Conservation (phyloP, 2,888 invertebrate genomes). For the Ochlodes sylvanus region DNA sequence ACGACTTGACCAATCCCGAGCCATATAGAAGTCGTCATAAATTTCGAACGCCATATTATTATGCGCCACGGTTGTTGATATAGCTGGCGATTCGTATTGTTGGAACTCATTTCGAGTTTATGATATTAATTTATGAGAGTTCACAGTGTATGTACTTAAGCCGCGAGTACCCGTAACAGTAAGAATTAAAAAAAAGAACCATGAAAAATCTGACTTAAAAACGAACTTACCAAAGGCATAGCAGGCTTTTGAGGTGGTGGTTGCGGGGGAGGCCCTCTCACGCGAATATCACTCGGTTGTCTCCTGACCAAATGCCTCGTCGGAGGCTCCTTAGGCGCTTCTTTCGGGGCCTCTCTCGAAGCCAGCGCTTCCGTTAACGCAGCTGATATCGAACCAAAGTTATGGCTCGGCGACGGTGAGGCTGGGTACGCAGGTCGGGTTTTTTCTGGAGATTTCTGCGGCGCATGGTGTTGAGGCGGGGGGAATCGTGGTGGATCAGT, state of each 20-base stretch:
- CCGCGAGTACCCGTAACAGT: too few relatives aligned
- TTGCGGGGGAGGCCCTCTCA: constrained; percentile 92
- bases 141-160: too few relatives aligned
- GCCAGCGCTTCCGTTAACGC: constrained; percentile 71
- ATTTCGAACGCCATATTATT: constrained; percentile 27
- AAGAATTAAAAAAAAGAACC: too few relatives aligned
- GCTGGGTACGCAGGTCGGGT: constrained; percentile 54
- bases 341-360: constrained; percentile 67
- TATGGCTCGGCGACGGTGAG: constrained; percentile 52
- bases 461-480: constrained; percentile 59
- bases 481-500: constrained; percentile 69
- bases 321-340: constrained; percentile 57
- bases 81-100: constrained; percentile 14
- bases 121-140: neutral
- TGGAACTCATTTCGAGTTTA: neutral
- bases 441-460: constrained; percentile 67
- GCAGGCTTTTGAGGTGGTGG: constrained; percentile 90
- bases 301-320: constrained; percentile 63
- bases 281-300: constrained; percentile 71
- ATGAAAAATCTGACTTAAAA: neutral
- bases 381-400: constrained; percentile 69
- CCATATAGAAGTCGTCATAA: constrained; percentile 20
- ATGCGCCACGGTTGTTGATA: constrained; percentile 16
- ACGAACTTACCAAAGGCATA: constrained; percentile 84
- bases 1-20: constrained; percentile 24